Percentiles rank a stretch among this genome's conserved stretches.
phyloP scores from a whole-genome alignment of 1,140 invertebrate species.

The Heliothis virescens region DNA sequence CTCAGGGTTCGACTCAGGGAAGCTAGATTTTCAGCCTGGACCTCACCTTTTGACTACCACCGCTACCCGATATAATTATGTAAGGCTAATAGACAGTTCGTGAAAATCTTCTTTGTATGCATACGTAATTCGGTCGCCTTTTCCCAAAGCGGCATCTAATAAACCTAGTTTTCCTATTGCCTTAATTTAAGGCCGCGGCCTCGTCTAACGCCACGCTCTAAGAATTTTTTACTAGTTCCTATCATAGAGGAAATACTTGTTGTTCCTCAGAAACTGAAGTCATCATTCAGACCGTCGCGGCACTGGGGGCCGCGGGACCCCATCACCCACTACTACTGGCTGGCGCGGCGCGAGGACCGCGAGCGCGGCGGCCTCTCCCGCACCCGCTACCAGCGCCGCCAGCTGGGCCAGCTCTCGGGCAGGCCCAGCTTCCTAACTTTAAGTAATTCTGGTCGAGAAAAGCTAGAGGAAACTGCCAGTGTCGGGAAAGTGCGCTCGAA shows the following conservation, averaged over 20 bases:
- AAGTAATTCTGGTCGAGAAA: slow-evolving; percentile 27
- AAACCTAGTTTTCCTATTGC: no score
- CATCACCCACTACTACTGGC: slow-evolving; percentile 88
- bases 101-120: no score
- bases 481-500: slow-evolving; percentile 66
- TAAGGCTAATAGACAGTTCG: no score
- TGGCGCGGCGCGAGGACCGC: slow-evolving; percentile 80
- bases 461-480: background rate
- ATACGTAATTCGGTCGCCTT: no score
- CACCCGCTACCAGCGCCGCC: slow-evolving; percentile 59
- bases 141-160: no score
- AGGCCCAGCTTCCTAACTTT: slow-evolving; percentile 56
- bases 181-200: slow-evolving; percentile 36
- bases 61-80: no score
- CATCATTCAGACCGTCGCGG: slow-evolving; percentile 86
- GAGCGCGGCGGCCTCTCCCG: slow-evolving; percentile 65
- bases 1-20: no score
- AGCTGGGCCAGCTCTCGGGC: slow-evolving; percentile 70
- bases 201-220: slow-evolving; percentile 21
- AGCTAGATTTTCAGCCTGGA: no score
- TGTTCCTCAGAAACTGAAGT: slow-evolving; percentile 86
- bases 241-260: slow-evolving; percentile 46
- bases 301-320: slow-evolving; percentile 89
- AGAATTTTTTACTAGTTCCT: slow-evolving; percentile 44
- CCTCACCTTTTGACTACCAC: no score